A percentile compares a stretch with the other conserved stretches of the same genome.
Conservation (phyloP, 2,888 invertebrate species). For the Caenorhabditis sp. region DNA sequence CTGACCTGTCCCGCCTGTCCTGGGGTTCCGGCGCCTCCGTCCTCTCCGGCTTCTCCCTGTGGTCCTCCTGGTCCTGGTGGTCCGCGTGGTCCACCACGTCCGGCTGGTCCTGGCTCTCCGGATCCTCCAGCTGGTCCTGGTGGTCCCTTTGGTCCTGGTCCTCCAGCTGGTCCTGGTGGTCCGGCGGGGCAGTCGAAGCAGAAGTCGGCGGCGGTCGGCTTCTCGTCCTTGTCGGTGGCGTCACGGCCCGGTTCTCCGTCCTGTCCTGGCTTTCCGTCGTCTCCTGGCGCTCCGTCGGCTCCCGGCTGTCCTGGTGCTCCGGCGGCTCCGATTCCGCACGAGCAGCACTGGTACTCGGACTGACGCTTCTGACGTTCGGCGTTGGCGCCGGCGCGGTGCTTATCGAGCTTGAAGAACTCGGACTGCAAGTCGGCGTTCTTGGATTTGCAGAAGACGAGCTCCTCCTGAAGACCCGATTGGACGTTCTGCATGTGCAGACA, state of each 20-base stretch:
- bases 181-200: conserved; percentile 69
- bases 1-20: conserved; percentile 63
- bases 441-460: conserved; percentile 66
- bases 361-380: conserved; percentile 57
- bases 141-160: conserved; percentile 67
- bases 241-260: conserved; percentile 60
- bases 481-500: conserved; percentile 76
- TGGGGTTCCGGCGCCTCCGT: conserved; percentile 68
- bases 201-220: conserved; percentile 63
- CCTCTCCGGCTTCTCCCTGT: conserved; percentile 66
- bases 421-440: conserved; percentile 54
- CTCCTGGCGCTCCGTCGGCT: conserved; percentile 63
- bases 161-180: conserved; percentile 68
- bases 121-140: conserved; percentile 68
- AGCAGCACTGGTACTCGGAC: conserved; percentile 59
- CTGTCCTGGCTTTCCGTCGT: conserved; percentile 65
- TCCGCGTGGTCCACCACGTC: conserved; percentile 68
- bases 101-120: conserved; percentile 67
- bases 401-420: conserved; percentile 59
- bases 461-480: conserved; percentile 71
- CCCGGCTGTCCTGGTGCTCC: conserved; percentile 59
- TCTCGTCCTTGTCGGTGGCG: conserved; percentile 49
- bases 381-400: conserved; percentile 16
- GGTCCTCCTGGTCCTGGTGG: conserved; percentile 71
- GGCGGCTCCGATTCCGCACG: conserved; percentile 62